A percentile compares a stretch with the other conserved stretches of the same genome.
Conservation (phyloP, 2,888 invertebrate genomes). For the Pseudoips prasinana region DNA sequence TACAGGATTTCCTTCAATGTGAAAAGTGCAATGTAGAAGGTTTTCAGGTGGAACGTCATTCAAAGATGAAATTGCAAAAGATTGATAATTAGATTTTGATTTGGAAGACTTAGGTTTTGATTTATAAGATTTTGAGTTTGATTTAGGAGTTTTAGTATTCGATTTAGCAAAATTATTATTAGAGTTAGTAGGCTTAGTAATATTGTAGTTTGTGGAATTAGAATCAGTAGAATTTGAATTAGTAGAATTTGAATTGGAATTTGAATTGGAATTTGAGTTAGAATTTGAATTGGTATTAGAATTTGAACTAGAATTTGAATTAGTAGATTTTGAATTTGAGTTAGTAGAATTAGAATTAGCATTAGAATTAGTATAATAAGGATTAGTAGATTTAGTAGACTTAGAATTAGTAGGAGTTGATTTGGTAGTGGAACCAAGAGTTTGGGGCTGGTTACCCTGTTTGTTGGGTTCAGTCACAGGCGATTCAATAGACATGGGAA, state of each 20-base stretch:
- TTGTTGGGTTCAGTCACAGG: neutral
- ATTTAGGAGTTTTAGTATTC: too few relatives aligned
- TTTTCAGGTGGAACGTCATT: slow-evolving; percentile 11
- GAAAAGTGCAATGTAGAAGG: slow-evolving; percentile 12
- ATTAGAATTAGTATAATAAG: too few relatives aligned
- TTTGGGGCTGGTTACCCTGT: slow-evolving; percentile 3
- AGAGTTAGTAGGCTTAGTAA: too few relatives aligned
- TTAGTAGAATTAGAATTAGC: too few relatives aligned
- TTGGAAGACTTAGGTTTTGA: neutral
- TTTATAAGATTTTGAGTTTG: neutral
- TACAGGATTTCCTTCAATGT: slow-evolving; percentile 9
- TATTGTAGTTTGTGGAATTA: too few relatives aligned
- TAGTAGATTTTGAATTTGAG: too few relatives aligned
- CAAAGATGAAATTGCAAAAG: slow-evolving; percentile 3
- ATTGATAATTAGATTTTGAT: slow-evolving; percentile 2
- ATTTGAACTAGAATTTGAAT: too few relatives aligned
- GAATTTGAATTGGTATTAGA: too few relatives aligned
- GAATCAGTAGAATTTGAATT: neutral
- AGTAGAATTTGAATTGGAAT: neutral
- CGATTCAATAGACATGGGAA: neutral
- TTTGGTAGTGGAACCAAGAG: neutral
- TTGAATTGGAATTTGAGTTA: too few relatives aligned
- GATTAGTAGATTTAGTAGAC: too few relatives aligned
- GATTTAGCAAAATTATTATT: too few relatives aligned
- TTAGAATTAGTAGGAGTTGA: too few relatives aligned